Conservation (phyloP, 2,797 vertebrate genomes). For the Sarcoramphus papa region DNA sequence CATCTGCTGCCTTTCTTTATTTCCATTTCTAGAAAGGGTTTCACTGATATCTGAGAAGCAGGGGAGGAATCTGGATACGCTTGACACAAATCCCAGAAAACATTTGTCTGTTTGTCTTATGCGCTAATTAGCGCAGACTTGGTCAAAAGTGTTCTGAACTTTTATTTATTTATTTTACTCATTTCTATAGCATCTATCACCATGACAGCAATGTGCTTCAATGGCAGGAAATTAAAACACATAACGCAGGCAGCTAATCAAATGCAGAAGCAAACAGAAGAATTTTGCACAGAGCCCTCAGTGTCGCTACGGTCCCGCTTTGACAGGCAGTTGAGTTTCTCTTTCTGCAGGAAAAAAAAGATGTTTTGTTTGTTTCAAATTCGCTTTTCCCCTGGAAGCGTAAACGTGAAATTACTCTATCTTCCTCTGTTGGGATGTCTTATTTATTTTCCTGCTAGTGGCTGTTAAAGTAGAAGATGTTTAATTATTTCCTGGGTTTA, state of each 20-base stretch:
- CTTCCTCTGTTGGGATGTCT: conserved; percentile 33
- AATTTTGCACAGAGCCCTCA: conserved; percentile 35
- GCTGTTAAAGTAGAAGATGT: neutral
- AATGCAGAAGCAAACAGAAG: conserved; percentile 63
- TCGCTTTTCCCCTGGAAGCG: conserved; percentile 7
- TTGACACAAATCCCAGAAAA: conserved; percentile 58
- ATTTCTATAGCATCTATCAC: conserved; percentile 59
- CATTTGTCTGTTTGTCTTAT: conserved; percentile 42
- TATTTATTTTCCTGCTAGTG: conserved; percentile 36
- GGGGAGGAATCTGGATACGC: neutral
- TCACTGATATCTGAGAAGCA: conserved; percentile 35
- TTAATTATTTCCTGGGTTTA: conserved; percentile 25
- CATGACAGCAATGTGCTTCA: conserved; percentile 59
- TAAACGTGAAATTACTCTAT: conserved; percentile 32
- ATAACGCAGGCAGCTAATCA: conserved; percentile 62
- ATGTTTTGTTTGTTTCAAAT: conserved; percentile 44
- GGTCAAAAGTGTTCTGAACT: conserved; percentile 64
- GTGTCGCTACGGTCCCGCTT: conserved; percentile 10
- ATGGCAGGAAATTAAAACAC: conserved; percentile 67
- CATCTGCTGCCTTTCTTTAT: conserved; percentile 50
- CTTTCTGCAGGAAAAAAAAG: conserved; percentile 12
- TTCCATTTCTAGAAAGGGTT: conserved; percentile 39
- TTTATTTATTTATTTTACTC: conserved; percentile 54
- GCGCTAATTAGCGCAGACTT: conserved; percentile 42
- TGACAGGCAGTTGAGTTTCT: conserved; percentile 34